A percentile compares a stretch with the other conserved stretches of the same genome.
These are phyloP conservation scores for Nymphicus hollandicus DNA, from an alignment of 2,113 vertebrate genomes.

Conservation along the genomic window DNA sequence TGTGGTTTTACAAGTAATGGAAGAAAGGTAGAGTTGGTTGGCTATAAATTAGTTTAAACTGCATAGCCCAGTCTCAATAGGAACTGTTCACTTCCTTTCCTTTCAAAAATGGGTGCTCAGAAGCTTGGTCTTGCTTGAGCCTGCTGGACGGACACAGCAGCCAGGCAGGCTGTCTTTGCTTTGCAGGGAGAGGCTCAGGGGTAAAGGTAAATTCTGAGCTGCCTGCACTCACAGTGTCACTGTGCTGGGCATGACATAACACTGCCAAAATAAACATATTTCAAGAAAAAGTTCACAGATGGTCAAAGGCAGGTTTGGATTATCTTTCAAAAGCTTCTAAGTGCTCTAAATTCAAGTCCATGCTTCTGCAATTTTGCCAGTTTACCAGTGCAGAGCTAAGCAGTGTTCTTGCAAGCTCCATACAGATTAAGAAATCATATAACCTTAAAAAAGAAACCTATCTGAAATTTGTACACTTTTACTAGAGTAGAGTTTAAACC, in stretches of 20 bases:
- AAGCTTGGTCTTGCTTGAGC: background rate
- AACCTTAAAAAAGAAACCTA: background rate
- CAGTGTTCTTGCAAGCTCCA: background rate
- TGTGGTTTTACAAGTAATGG: rapidly evolving
- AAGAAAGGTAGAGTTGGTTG: background rate
- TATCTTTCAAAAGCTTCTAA: background rate
- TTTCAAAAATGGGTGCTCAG: background rate
- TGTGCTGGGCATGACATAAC: background rate
- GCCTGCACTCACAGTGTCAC: rapidly evolving
- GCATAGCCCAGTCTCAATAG: background rate
- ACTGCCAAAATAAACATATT: background rate
- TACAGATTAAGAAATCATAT: background rate
- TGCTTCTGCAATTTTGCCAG: background rate
- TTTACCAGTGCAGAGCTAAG: background rate
- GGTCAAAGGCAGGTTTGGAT: background rate
- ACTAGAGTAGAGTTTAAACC: background rate
- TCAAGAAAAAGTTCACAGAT: background rate
- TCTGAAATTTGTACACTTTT: background rate
- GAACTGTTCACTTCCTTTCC: background rate
- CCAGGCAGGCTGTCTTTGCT: background rate
- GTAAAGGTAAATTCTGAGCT: background rate
- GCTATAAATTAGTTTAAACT: background rate
- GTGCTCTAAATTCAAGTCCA: background rate
- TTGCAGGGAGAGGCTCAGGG: background rate
- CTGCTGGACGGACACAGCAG: background rate